These are phyloP conservation scores for Cyanoramphus novaezelandiae DNA, from an alignment of 2,113 vertebrate species.

Conservation along the genomic window DNA sequence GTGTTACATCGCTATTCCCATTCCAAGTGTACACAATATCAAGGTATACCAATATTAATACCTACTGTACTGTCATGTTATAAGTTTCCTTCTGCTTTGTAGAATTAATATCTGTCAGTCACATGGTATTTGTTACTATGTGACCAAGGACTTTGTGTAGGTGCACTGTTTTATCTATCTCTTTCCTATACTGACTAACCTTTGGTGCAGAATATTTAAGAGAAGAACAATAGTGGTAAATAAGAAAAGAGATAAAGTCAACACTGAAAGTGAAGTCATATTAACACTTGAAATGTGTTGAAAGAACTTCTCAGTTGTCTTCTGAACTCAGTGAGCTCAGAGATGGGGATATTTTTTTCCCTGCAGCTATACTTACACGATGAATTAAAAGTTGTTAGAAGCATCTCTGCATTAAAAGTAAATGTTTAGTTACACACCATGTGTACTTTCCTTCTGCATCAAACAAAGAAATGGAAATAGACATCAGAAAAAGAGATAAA, in stretches of 20 bases:
- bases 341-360: not conserved
- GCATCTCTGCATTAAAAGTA: not conserved
- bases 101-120: not conserved
- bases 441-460: not conserved
- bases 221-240: not conserved
- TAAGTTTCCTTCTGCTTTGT: not conserved
- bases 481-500: not conserved
- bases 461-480: not conserved
- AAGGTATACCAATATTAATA: not conserved
- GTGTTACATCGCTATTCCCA: not conserved
- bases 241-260: not conserved
- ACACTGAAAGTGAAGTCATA: not conserved
- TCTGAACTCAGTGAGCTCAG: not conserved
- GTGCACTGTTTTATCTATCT: not conserved
- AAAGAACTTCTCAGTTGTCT: not conserved
- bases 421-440: not conserved
- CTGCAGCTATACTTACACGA: not conserved
- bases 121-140: not conserved
- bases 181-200: not conserved
- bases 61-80: fast-evolving
- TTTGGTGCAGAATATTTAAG: not conserved
- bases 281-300: not conserved
- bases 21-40: not conserved
- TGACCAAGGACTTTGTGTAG: not conserved
- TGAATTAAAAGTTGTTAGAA: not conserved